These are phyloP conservation scores for Plutomurus gul DNA, from an alignment of 1,140 invertebrate genomes.

Conservation along the genomic window DNA sequence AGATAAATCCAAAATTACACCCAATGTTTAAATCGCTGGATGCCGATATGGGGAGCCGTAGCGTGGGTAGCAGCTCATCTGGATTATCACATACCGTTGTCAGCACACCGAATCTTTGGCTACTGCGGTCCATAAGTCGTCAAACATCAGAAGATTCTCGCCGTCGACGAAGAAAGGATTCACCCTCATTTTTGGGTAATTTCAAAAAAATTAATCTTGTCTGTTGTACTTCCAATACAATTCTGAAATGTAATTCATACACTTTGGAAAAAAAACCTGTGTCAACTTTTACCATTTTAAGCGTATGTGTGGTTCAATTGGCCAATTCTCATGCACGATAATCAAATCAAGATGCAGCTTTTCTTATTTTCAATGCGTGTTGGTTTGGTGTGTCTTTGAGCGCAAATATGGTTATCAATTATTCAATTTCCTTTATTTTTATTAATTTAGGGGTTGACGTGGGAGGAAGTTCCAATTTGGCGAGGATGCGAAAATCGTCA, in stretches of 20 bases:
- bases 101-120: conserved; percentile 40
- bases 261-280: too few species aligned
- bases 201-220: background rate
- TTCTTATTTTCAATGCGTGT: too few species aligned
- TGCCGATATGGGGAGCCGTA: conserved; percentile 4
- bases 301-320: too few species aligned
- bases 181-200: conserved; percentile 36
- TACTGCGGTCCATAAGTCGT: conserved; percentile 40
- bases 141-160: conserved; percentile 44
- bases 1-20: background rate
- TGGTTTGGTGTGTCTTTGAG: too few species aligned
- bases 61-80: conserved; percentile 29
- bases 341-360: too few species aligned
- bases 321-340: too few species aligned
- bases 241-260: too few species aligned
- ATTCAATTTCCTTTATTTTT: too few species aligned
- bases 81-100: conserved; percentile 3
- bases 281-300: too few species aligned
- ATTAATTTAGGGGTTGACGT: too few species aligned
- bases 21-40: background rate
- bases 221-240: background rate
- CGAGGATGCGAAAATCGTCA: conserved; percentile 82
- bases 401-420: too few species aligned
- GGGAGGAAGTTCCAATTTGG: conserved; percentile 70
- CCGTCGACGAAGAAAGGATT: conserved; percentile 34